phyloP scores from a whole-genome alignment of 2,113 vertebrate species.

The Erpornis zantholeuca region DNA sequence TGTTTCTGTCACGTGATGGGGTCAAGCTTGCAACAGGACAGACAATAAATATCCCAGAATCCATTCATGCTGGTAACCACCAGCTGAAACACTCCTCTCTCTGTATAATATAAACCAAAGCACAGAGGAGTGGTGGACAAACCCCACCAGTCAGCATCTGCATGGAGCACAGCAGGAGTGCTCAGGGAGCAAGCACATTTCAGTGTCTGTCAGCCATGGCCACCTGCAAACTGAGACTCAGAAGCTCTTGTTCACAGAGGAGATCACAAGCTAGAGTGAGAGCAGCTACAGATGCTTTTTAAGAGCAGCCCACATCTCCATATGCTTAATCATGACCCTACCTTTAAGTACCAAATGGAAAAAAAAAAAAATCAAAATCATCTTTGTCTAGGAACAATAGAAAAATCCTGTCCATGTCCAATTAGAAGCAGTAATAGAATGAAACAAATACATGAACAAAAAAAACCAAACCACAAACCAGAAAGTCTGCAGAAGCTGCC shows the following conservation, averaged over 20 bases:
- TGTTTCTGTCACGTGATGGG: background rate
- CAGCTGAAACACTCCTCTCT: background rate
- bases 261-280: background rate
- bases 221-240: background rate
- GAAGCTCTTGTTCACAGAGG: background rate
- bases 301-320: background rate
- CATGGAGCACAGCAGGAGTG: background rate
- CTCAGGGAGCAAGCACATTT: background rate
- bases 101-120: background rate
- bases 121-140: background rate
- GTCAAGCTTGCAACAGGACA: background rate
- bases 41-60: background rate
- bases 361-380: background rate
- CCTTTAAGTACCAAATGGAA: background rate
- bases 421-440: background rate
- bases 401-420: background rate
- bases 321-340: background rate
- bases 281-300: background rate
- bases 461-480: background rate
- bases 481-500: background rate
- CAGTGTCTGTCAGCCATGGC: accelerated
- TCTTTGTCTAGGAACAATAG: background rate
- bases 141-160: background rate
- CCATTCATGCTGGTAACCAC: background rate
- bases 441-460: background rate